These are phyloP conservation scores for Thera obeliscata DNA, from an alignment of 2,888 invertebrate genomes.

Conservation along the genomic window DNA sequence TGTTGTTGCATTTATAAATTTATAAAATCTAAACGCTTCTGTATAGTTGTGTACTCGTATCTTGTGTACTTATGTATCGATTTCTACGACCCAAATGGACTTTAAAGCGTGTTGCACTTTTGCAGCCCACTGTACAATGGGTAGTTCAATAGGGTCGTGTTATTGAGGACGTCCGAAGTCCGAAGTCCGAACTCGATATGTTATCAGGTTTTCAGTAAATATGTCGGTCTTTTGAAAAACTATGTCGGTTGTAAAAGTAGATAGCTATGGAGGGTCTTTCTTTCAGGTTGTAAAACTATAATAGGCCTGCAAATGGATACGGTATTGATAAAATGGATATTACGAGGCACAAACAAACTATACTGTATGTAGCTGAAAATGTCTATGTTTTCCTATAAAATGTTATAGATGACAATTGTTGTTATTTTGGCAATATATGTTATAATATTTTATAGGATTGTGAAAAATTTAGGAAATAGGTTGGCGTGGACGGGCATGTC, in stretches of 20 bases:
- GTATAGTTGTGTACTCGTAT: no score
- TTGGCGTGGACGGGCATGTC: no score
- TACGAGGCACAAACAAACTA: neutral
- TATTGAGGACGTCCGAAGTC: constrained; percentile 38
- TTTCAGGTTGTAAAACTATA: constrained; percentile 12
- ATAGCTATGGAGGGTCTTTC: neutral
- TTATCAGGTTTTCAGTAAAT: constrained; percentile 33
- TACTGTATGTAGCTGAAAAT: neutral
- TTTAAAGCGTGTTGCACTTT: constrained; percentile 5
- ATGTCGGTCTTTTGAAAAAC: constrained; percentile 23
- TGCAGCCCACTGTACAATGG: constrained; percentile 28
- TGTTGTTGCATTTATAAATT: no score
- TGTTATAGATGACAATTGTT: no score
- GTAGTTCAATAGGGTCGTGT: constrained; percentile 39
- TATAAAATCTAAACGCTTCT: no score
- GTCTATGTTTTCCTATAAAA: neutral
- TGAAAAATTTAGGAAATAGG: no score
- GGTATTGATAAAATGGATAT: neutral
- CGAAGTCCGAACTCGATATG: constrained; percentile 31
- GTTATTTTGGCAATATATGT: no score
- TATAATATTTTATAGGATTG: no score
- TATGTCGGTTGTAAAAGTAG: constrained; percentile 20
- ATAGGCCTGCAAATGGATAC: constrained; percentile 1
- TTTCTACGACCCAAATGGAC: neutral
- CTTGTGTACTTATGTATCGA: no score